phyloP scores from a whole-genome alignment of 1,140 invertebrate species.

The Hycleus phaleratus region DNA sequence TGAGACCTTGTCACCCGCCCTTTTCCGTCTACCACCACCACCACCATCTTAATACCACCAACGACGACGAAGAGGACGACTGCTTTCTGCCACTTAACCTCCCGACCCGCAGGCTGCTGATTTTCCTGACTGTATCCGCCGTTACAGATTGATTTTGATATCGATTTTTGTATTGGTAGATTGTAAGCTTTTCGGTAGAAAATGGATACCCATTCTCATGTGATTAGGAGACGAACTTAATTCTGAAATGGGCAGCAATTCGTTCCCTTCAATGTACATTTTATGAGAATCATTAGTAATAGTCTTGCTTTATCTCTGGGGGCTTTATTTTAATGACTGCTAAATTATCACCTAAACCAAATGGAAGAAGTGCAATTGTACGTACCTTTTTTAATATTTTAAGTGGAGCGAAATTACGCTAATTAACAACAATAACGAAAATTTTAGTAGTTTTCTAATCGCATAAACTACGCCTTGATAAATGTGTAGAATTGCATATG shows the following conservation, averaged over 20 bases:
- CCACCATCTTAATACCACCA: constrained; percentile 3
- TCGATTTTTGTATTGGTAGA: constrained; percentile 2
- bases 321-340: neutral
- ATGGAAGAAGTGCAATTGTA: no score
- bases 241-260: neutral
- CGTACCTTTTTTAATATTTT: no score
- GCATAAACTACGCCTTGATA: no score
- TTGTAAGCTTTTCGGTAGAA: neutral
- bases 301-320: neutral
- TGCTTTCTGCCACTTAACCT: constrained; percentile 16
- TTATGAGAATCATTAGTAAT: no score
- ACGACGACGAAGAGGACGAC: constrained; percentile 8
- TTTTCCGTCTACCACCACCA: constrained; percentile 9
- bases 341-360: no score
- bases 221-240: neutral
- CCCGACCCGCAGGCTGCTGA: constrained; percentile 7
- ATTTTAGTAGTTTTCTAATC: no score
- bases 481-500: no score
- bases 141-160: constrained; percentile 15
- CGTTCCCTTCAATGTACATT: neutral
- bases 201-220: neutral
- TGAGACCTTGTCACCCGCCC: constrained; percentile 19
- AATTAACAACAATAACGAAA: no score
- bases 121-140: neutral
- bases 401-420: no score